Base-by-base conservation (phyloP, 2,113 vertebrate species). In the Dolichotis patagonum region DNA sequence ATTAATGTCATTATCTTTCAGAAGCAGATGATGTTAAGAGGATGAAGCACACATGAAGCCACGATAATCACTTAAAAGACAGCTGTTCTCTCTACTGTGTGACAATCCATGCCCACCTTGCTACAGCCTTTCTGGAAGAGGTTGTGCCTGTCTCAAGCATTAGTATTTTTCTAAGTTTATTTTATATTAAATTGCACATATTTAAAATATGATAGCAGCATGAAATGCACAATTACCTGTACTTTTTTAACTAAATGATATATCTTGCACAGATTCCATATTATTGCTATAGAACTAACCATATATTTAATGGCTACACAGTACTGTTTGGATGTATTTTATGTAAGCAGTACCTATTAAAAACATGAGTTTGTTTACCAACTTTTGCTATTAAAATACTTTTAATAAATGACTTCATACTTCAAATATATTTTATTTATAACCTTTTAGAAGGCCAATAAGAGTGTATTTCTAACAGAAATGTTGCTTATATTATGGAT, bases 321-420 rank as follows among this genome's bases (percentile, higher is more conserved):
- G n/a, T 63, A 85, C 77, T 69, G 17, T 95, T 92, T 65, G 14
- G 46, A 67, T 88, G 20, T 41, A 90, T 92, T 90, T 94, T 88
- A 92, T 35, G 20, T 52, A 90, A 71, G 26, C 24, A 69, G 12
- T 2, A 12, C 24, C n/a, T 63, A 58, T 75, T 77, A 56, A 22
- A 80, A 8, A 83, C 22, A 78, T 69, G 41, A 60, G 14, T 88
- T 49, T 78, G 46, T 65, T 71, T 92, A 14, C 41, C 17, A 85
- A 63, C 19, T 75, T 90, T 84, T 4, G 1, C 62, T 91, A 88
- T 93, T 73, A 91, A 81, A 94, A 78, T 89, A 90, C 85, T 67
- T 96, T 80, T 82, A 87, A 75, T 87, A 96, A 81, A 85, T 80
- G 38, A 82, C 58, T 84, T 69, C 14, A 63, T 81, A 62, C 73